These are phyloP conservation scores for Serripes groenlandicus DNA, from an alignment of 2,888 invertebrate species.

Conservation along the genomic window DNA sequence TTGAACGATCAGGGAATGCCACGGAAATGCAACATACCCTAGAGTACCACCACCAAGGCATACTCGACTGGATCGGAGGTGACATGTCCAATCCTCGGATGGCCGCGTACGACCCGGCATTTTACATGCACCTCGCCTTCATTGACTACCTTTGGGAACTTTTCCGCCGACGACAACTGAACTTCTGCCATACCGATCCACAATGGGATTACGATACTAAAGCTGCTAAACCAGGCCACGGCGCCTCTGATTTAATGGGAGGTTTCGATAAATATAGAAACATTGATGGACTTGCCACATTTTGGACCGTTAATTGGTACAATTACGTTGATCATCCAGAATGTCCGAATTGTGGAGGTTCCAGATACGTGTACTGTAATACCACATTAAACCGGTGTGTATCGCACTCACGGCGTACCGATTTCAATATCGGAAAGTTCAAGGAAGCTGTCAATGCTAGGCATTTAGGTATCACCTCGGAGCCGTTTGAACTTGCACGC, in stretches of 20 bases:
- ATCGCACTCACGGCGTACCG: slow-evolving; percentile 24
- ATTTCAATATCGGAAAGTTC: background rate
- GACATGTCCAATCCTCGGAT: slow-evolving; percentile 67
- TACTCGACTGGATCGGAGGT: slow-evolving; percentile 74
- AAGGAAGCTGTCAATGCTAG: background rate
- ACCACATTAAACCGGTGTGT: slow-evolving; percentile 28
- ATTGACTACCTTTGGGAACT: slow-evolving; percentile 75
- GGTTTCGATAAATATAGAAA: slow-evolving; percentile 57
- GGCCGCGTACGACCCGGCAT: slow-evolving; percentile 71
- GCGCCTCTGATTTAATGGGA: slow-evolving; percentile 43
- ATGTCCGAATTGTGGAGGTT: slow-evolving; percentile 41
- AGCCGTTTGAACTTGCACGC: slow-evolving; percentile 24
- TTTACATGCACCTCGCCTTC: slow-evolving; percentile 75
- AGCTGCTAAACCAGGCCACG: slow-evolving; percentile 25
- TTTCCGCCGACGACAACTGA: slow-evolving; percentile 60
- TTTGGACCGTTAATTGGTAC: slow-evolving; percentile 41
- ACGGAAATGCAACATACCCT: slow-evolving; percentile 36
- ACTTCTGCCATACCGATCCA: slow-evolving; percentile 42
- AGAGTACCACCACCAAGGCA: slow-evolving; percentile 70
- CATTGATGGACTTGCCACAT: slow-evolving; percentile 55
- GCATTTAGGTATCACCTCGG: background rate
- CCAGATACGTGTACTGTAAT: slow-evolving; percentile 39
- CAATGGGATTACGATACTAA: slow-evolving; percentile 37
- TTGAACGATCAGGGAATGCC: background rate
- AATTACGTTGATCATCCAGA: slow-evolving; percentile 58